phyloP scores from a whole-genome alignment of 2,113 vertebrate genomes.

The Tor tambroides region DNA sequence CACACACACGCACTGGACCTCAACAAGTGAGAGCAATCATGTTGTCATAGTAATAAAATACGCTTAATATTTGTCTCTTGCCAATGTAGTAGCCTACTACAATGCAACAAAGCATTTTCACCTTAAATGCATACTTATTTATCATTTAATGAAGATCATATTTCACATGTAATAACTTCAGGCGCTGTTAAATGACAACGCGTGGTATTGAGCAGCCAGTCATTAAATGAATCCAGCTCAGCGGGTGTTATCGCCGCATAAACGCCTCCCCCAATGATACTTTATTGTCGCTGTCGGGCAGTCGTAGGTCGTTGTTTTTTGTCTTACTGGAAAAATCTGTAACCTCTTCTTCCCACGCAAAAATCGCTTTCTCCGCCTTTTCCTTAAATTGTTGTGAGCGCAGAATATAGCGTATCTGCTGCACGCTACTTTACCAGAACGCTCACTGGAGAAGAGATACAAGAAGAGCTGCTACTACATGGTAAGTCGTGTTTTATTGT shows the following conservation, averaged over 20 bases:
- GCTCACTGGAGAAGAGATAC: neutral
- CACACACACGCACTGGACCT: conserved; percentile 58
- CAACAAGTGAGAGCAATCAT: conserved; percentile 52
- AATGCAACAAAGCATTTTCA: neutral
- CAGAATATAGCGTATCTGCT: neutral
- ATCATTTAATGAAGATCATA: neutral
- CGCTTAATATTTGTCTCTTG: conserved; percentile 8
- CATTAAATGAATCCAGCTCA: neutral
- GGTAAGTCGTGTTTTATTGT: neutral
- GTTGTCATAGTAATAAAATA: conserved; percentile 68
- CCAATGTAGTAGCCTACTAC: neutral
- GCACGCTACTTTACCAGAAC: neutral
- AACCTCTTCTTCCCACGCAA: conserved; percentile 72
- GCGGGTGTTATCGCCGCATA: neutral
- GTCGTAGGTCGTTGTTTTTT: conserved; percentile 59
- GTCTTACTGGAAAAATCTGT: conserved; percentile 62
- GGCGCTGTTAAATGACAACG: neutral
- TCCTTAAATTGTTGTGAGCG: neutral
- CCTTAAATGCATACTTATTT: neutral
- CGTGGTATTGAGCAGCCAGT: no score
- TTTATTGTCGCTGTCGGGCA: conserved; percentile 48
- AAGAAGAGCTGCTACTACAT: neutral
- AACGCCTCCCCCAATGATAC: conserved; percentile 32
- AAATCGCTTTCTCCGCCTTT: conserved; percentile 31
- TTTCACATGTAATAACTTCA: neutral